Conservation (phyloP, 2,113 vertebrate genomes). For the Ictidomys tridecemlineatus region DNA sequence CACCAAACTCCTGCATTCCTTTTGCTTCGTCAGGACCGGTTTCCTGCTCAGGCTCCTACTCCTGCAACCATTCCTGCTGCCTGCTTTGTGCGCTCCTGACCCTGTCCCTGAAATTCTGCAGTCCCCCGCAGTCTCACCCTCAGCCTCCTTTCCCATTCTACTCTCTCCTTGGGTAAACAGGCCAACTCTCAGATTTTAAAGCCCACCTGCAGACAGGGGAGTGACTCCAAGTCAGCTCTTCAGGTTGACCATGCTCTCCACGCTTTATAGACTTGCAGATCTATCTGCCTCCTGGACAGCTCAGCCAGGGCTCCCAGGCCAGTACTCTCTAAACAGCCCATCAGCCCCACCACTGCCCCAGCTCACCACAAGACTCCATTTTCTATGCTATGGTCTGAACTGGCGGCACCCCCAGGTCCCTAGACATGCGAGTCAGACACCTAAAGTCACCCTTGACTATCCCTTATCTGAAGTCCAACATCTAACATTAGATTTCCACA, state of each 20-base stretch:
- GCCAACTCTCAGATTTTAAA: neutral
- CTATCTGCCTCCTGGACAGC: neutral
- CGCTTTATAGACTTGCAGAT: neutral
- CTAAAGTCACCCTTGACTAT: neutral
- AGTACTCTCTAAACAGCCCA: neutral
- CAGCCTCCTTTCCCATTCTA: neutral
- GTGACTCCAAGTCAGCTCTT: neutral
- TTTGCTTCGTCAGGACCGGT: neutral
- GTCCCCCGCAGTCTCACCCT: neutral
- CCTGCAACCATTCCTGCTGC: neutral
- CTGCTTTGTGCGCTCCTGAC: neutral
- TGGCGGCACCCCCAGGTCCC: neutral
- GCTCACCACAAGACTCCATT: neutral
- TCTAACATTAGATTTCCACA: neutral
- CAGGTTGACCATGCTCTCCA: neutral
- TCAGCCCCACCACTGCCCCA: neutral
- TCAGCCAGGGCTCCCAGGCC: neutral
- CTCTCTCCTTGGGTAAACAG: fast-evolving
- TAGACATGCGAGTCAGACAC: neutral
- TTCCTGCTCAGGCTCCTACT: neutral
- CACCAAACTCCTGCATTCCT: neutral
- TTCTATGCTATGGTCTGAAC: neutral
- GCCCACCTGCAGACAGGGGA: neutral
- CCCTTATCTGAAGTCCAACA: too few species aligned
- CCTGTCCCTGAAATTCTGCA: neutral